These are phyloP conservation scores for Asteroscopus sphinx DNA, from an alignment of 2,888 invertebrate genomes.

Conservation along the genomic window DNA sequence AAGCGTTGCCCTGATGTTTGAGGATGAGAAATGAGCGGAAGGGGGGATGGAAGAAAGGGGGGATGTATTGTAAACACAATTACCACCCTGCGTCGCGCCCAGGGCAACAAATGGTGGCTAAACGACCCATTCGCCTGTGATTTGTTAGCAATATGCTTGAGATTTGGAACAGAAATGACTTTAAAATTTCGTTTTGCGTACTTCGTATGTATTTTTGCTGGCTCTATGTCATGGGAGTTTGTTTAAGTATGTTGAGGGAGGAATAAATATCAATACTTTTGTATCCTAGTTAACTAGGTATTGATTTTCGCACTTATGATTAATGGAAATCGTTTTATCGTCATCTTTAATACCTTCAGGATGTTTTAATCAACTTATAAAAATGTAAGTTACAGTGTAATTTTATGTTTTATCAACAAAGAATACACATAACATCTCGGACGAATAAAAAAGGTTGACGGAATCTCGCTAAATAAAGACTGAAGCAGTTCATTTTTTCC, in stretches of 20 bases:
- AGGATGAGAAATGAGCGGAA: slow-evolving; percentile 86
- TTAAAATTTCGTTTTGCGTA: slow-evolving; percentile 75
- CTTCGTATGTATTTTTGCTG: slow-evolving; percentile 64
- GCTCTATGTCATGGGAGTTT: slow-evolving; percentile 43
- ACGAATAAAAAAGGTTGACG: no score
- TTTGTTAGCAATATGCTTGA: slow-evolving; percentile 89
- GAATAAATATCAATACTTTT: neutral
- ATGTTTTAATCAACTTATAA: no score
- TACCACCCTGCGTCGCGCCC: slow-evolving; percentile 76
- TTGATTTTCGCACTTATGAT: no score
- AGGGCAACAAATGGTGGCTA: slow-evolving; percentile 87
- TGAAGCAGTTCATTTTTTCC: no score
- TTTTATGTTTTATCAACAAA: no score
- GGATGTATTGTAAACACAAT: slow-evolving; percentile 85
- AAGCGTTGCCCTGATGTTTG: slow-evolving; percentile 81
- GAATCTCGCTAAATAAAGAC: no score
- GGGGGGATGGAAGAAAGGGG: slow-evolving; percentile 63
- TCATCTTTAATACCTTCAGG: no score
- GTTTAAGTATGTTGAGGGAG: slow-evolving; percentile 28
- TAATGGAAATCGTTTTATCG: no score
- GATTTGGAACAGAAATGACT: slow-evolving; percentile 84
- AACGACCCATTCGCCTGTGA: slow-evolving; percentile 88
- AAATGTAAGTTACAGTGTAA: no score
- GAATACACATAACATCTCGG: no score
- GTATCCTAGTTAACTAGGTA: neutral